Evolutionary conservation across 2,113 vertebrate genomes (phyloP).

Genomic region (Microcebus lehilahytsara): DNA sequence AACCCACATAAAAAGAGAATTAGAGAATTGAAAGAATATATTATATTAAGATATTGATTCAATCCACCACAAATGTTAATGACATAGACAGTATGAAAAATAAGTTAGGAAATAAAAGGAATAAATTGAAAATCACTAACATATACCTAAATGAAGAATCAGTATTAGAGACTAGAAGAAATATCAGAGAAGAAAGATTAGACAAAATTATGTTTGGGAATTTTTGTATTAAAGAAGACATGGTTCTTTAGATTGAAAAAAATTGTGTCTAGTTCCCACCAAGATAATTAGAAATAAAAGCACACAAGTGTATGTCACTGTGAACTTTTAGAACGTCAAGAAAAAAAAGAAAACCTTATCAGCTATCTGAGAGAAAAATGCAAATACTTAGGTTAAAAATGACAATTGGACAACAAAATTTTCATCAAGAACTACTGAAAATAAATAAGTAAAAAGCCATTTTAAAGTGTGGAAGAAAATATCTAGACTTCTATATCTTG

Average conservation of each 20-base stretch:
- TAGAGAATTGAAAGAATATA: background rate
- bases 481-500: background rate
- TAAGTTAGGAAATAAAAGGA: background rate
- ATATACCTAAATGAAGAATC: background rate
- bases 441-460: background rate
- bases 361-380: background rate
- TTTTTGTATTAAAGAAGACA: background rate
- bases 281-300: background rate
- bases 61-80: background rate
- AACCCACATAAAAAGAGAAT: background rate
- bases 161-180: background rate
- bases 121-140: background rate
- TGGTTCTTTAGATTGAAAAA: background rate
- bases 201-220: background rate
- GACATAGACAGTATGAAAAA: background rate
- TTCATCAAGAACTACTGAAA: background rate
- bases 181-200: background rate
- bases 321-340: background rate
- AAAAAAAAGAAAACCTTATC: background rate
- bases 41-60: background rate
- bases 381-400: background rate
- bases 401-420: background rate
- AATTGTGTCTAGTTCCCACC: background rate
- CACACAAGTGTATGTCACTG: background rate
- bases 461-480: background rate